Base-by-base conservation (phyloP, 2,113 vertebrate genomes). In the Chionomys nivalis region DNA sequence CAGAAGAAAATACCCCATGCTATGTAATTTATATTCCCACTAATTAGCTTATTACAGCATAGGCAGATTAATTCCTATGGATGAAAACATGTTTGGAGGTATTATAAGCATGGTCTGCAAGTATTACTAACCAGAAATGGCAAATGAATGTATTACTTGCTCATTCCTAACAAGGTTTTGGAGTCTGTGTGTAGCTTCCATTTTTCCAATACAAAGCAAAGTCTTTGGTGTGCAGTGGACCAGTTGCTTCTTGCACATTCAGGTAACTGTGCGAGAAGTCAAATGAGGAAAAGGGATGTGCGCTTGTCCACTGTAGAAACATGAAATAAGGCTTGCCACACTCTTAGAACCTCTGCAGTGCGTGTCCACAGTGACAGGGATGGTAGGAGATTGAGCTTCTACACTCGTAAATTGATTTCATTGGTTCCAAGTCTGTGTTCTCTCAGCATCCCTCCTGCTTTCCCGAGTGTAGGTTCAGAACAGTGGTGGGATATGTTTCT, bases 141-240 rank as follows among this genome's bases (percentile, higher is more conserved):
- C 42, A 76, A 79, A 58, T 44, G 70, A 93, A 93, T 58, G 96
- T 94, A 92, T 95, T 94, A 91, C 81, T 97, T 97, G 89, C 91
- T 92, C 49, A 31, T 83, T 55, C 26, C 86, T 63, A 77, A 96
- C 91, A 96, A 94, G 95, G 85, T 79, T 91, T 75, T 96, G 79
- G 96, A 97, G 79, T 95, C 86, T 97, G 44, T 44, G 31, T 93
- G 49, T 72, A 61, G 95, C 95, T 97, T 98, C 96, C 88, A 31
- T 97, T 97, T 96, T 76, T 88, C 89, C 91, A 95, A 76, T 7
- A 26, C 79, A 97, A 82, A 61, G 55, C 13, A 65, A 93, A 81
- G 0, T 89, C 66, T 58, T 63, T 92, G 39, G 36, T 66, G 33
- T 75, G 23, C 76, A 91, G 68, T 17, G 1, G 28, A 66, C 14